phyloP scores from a whole-genome alignment of 2,888 invertebrate species.

The Acholoe squamosa region DNA sequence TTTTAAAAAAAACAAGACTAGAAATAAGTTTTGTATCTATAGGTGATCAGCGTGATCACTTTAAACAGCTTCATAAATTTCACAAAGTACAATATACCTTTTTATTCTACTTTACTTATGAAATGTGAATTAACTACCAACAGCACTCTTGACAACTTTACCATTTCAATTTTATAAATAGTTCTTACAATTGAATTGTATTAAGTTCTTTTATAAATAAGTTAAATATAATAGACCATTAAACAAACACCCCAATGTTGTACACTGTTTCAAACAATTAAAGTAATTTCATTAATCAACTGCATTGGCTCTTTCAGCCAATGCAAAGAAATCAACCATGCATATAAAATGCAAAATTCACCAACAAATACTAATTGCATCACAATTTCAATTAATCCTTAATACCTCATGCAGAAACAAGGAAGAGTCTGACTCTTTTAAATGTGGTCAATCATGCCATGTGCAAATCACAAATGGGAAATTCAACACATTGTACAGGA shows the following conservation, averaged over 20 bases:
- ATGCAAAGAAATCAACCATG: slow-evolving; percentile 1
- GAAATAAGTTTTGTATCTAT: background rate
- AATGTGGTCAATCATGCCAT: no score
- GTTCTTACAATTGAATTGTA: slow-evolving; percentile 27
- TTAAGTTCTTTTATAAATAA: slow-evolving; percentile 16
- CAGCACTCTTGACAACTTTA: background rate
- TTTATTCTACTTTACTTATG: background rate
- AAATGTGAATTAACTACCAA: background rate
- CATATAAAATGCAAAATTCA: slow-evolving; percentile 15
- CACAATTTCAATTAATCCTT: background rate
- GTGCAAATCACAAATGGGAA: no score
- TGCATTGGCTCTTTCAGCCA: background rate
- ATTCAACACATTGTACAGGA: no score
- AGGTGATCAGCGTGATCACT: background rate
- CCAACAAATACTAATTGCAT: background rate
- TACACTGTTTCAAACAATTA: slow-evolving; percentile 10
- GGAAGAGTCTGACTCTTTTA: no score
- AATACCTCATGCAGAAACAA: slow-evolving; percentile 24
- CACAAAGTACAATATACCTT: background rate
- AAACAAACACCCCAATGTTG: background rate
- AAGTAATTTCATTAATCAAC: background rate
- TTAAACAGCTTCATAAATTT: background rate
- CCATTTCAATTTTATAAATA: slow-evolving; percentile 7
- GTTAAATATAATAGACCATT: slow-evolving; percentile 28
- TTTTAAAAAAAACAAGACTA: no score